Evolutionary conservation across 2,888 invertebrate species (phyloP), one percentile per base, ranked within the genome.

Genomic region (Synanthedon vespiformis): DNA sequence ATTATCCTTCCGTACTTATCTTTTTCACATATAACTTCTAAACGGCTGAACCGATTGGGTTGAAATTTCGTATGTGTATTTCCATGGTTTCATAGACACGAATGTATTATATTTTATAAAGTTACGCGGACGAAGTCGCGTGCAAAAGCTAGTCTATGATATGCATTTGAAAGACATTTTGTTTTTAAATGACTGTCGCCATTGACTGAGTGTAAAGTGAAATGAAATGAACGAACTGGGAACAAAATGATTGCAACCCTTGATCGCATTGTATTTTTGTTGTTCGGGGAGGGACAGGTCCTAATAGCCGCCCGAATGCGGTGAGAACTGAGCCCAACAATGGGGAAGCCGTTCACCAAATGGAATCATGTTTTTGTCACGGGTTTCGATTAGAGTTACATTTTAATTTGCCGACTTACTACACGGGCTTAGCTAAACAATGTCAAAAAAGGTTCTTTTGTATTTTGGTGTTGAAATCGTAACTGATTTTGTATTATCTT

Each of bases 371-470:
- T 61, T 66, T 60, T 61, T 61, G 67, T 61, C 70, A 67, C 67
- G 65, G 54, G 55, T 60, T 57, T 49, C 54, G 65, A 63, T 62
- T 74, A 59, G 53, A 60, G 63, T 74, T 74, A 68, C 69, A 63
- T 64, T 68, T 69, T 67, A 70, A 72, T 72, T 68, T 59, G 58
- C 52, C 50, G 18, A 48, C 48, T 48, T 52, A 44, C n/a, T 52
- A 44, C n/a, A 34, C n/a, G n/a, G 34, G 34, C 34, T 10, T 10
- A 34, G 34, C 10, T 34, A 10, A 34, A 34, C 34, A 34, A 34
- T 34, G 10, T 10, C 8, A 34, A 34, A 34, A 34, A 34, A 34
- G 34, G 4, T 22, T 22, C 5, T 34, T 34, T 34, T 34, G 8
- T 10, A 10, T 34, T 34, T 34, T 34, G 34, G 34, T 34, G 34